Evolutionary conservation across 2,797 vertebrate species (phyloP).

Genomic region (Melanogrammus aeglefinus): DNA sequence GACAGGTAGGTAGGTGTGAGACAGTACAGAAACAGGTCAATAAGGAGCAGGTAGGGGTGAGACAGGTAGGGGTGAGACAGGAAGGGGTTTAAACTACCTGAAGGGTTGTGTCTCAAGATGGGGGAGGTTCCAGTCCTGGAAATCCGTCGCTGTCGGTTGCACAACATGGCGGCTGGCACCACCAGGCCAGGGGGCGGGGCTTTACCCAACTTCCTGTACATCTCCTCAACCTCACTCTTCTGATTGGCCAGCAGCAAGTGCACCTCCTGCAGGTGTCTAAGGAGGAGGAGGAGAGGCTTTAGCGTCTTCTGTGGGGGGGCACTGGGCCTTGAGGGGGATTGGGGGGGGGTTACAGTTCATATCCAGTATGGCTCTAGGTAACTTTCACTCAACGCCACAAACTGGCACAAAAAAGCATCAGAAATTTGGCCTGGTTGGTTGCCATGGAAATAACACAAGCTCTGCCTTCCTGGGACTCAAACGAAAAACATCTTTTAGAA

Average conservation of each 20-base stretch:
- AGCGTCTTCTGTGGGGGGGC: too few relatives aligned
- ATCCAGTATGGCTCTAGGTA: too few relatives aligned
- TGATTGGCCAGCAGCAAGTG: constrained; percentile 84
- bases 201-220: constrained; percentile 85
- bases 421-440: too few relatives aligned
- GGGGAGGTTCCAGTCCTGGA: constrained; percentile 81
- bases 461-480: too few relatives aligned
- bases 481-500: not conserved
- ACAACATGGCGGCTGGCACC: constrained; percentile 85
- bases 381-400: too few relatives aligned
- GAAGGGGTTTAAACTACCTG: constrained; percentile 51
- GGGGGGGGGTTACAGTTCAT: too few relatives aligned
- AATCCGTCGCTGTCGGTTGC: constrained; percentile 83
- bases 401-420: too few relatives aligned
- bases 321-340: too few relatives aligned
- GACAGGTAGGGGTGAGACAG: constrained; percentile 53
- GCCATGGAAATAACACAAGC: too few relatives aligned
- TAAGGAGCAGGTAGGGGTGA: not conserved
- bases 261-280: constrained; percentile 85
- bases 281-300: constrained; percentile 15
- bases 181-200: constrained; percentile 84
- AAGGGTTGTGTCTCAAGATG: constrained; percentile 16
- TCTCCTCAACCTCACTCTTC: constrained; percentile 88
- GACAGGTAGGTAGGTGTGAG: not conserved
- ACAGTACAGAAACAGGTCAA: too few relatives aligned